Conservation (phyloP, 2,113 vertebrate species). For the crab-eating macaque (Macaca fascicularis) region DNA sequence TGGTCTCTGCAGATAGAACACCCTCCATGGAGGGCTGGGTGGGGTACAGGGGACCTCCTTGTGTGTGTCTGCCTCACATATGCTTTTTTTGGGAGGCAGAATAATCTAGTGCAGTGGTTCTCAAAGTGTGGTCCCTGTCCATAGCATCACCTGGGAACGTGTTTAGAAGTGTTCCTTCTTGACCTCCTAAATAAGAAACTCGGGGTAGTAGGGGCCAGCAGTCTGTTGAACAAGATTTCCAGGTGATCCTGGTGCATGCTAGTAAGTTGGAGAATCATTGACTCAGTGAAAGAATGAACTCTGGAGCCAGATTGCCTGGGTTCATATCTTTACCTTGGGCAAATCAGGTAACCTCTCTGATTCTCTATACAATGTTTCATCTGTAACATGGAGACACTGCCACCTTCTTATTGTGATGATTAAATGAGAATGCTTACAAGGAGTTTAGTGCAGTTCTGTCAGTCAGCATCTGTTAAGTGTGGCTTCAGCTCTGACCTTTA, state of each 20-base stretch:
- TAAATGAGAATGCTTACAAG: background rate
- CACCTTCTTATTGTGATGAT: background rate
- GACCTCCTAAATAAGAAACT: background rate
- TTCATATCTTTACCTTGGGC: background rate
- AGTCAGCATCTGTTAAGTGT: background rate
- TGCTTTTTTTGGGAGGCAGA: background rate
- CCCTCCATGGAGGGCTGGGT: background rate
- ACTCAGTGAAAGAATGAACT: background rate
- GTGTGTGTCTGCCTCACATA: background rate
- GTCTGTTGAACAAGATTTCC: background rate
- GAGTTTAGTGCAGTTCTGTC: background rate
- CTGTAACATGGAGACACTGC: background rate
- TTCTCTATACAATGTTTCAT: background rate
- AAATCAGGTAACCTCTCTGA: background rate
- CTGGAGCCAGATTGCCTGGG: background rate
- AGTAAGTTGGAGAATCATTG: background rate
- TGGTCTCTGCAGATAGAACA: background rate
- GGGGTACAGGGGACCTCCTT: rapidly evolving
- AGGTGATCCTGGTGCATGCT: background rate
- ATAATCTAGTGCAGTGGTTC: background rate
- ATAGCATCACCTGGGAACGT: background rate
- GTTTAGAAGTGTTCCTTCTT: background rate
- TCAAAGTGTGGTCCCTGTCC: background rate
- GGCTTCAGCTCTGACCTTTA: background rate
- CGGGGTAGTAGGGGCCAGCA: background rate